Evolutionary conservation across 1,140 invertebrate genomes (phyloP), one percentile per base, ranked within the genome.

Genomic region (Paralvinella palmiformis): DNA sequence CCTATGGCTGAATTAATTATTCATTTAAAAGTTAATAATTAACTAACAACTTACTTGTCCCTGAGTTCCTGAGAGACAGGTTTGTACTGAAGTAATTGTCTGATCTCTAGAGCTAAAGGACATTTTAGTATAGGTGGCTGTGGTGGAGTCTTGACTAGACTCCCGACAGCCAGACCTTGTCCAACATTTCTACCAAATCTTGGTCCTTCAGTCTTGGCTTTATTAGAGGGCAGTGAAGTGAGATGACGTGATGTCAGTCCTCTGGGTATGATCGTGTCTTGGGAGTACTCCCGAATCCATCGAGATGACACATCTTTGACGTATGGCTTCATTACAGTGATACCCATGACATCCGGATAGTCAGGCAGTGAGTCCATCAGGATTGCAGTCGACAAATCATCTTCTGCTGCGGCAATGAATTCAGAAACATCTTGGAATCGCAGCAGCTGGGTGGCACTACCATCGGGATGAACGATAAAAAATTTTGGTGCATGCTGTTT

Each of bases 71-170:
- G 65, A 33, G 69, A 62, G 22, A 79, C 71, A 27, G 76, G 75
- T 55, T 73, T 75, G 64, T 78, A 79, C 71, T 79, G 76, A 32
- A 79, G 67, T 55, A 80, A 59, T 60, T 78, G 78, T 57, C 78
- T 65, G 3, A 79, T 59, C 57, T 79, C 76, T 48, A 80, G 66
- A 1, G 70, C 62, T 22, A 62, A 44, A 1, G 78, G 78, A 69
- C 78, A 80, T 62, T 75, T 75, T 5, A 76, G 62, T 41, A 75
- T 71, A 6, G 71, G 71, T 24, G 72, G 67, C 22, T 67, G 62
- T 15, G 61, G 33, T 36, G 64, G 65, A 27, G 44, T 48, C 55
- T 70, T 73, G 17, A 70, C 65, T 15, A 69, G 69, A 36, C 64
- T 64, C 22, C 76, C 76, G 36, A 79, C 68, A 35, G 68, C 66